These are phyloP conservation scores for Oreotragus oreotragus DNA, from an alignment of 2,113 vertebrate genomes.

Conservation along the genomic window DNA sequence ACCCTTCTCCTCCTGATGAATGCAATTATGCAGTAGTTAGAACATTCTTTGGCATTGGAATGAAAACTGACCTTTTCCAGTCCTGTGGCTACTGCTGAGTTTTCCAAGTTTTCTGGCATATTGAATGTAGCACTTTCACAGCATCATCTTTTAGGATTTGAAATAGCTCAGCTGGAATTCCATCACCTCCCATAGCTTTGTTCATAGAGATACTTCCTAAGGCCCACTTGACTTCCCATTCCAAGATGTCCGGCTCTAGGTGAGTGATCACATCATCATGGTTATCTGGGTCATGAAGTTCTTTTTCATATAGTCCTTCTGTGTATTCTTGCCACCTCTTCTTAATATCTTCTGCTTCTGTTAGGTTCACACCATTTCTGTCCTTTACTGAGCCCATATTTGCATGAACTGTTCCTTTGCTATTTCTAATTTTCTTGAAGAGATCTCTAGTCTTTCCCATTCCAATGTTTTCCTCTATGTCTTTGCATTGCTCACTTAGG, in stretches of 20 bases:
- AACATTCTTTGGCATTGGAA: background rate
- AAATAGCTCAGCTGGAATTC: background rate
- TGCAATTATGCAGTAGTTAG: background rate
- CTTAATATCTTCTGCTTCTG: background rate
- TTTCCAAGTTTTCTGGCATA: background rate
- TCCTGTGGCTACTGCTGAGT: background rate
- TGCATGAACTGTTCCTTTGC: background rate
- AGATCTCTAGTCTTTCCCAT: background rate
- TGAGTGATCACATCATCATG: background rate
- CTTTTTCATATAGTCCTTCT: background rate
- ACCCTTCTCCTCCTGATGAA: background rate
- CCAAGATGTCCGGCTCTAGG: background rate
- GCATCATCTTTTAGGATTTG: background rate
- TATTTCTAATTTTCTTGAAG: background rate
- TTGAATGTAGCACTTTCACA: background rate
- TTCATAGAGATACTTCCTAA: no score
- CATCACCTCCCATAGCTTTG: no score
- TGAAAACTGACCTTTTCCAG: background rate
- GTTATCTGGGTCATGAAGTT: background rate
- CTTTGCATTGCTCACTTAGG: background rate
- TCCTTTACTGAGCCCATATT: background rate
- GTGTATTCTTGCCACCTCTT: background rate
- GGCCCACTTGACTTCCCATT: no score
- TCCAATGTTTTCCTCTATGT: background rate
- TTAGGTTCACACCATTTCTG: background rate